phyloP scores from a whole-genome alignment of 1,140 invertebrate species.

The Olivierus martensii region DNA sequence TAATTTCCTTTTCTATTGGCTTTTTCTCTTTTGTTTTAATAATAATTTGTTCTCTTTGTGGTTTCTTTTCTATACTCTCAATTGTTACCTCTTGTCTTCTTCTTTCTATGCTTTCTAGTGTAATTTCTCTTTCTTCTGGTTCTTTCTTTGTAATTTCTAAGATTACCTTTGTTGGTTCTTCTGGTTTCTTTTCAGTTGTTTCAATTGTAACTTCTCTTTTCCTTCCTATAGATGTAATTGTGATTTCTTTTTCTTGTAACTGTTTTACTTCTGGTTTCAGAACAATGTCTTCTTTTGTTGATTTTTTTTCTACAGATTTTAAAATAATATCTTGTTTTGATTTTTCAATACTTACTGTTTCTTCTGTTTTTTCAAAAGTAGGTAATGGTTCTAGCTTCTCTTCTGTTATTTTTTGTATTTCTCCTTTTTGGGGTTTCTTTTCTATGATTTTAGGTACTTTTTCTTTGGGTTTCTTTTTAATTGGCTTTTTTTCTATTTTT shows the following conservation, averaged over 20 bases:
- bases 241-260: not conserved
- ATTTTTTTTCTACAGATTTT: not conserved
- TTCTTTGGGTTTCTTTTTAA: not conserved
- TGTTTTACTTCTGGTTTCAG: not conserved
- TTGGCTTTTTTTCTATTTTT: slow-evolving; percentile 1
- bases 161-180: not conserved
- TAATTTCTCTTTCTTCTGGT: not conserved
- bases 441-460: not conserved
- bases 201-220: not conserved
- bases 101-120: not conserved
- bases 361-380: slow-evolving; percentile 2
- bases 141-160: not conserved
- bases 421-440: not conserved
- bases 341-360: not conserved
- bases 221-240: not conserved
- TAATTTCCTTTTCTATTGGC: not conserved
- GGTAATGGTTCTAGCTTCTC: not conserved
- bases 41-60: not conserved
- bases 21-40: slow-evolving; percentile 3
- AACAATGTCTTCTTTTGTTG: not conserved
- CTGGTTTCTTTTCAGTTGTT: slow-evolving; percentile 5
- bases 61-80: slow-evolving; percentile 1
- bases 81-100: not conserved
- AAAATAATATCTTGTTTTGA: not conserved
- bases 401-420: not conserved